A percentile compares a stretch with the other conserved stretches of the same genome.
These are phyloP conservation scores for Hymenopus coronatus DNA, from an alignment of 2,888 invertebrate species.

Conservation along the genomic window DNA sequence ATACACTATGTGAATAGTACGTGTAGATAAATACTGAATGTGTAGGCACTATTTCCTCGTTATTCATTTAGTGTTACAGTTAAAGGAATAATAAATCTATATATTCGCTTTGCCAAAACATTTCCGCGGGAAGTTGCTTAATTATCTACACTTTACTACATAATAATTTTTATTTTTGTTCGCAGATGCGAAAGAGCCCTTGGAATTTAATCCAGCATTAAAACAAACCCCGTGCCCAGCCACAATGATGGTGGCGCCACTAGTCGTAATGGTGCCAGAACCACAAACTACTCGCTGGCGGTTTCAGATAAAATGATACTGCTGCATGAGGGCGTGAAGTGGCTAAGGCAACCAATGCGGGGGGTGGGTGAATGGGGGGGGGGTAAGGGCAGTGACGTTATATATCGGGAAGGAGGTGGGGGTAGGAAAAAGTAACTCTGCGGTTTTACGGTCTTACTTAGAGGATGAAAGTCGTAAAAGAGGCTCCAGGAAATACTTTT, in stretches of 20 bases:
- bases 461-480: not conserved
- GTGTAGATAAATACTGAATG: no score
- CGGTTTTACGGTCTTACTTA: not conserved
- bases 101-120: not conserved
- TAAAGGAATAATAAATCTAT: not conserved
- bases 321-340: not conserved
- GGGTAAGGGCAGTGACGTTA: not conserved
- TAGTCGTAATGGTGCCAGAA: conserved; percentile 10
- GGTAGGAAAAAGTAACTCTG: not conserved
- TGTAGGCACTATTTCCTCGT: not conserved
- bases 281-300: conserved; percentile 14
- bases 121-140: not conserved
- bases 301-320: conserved; percentile 15
- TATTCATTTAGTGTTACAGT: not conserved
- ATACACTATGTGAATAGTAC: no score
- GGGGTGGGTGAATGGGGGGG: no score
- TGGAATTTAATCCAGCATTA: conserved; percentile 14
- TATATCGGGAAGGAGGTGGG: not conserved
- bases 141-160: not conserved
- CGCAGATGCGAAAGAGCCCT: not conserved
- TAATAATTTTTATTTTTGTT: not conserved
- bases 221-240: not conserved
- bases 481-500: not conserved
- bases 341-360: not conserved
- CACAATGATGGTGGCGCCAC: conserved; percentile 13